These are phyloP conservation scores for Asbolus verrucosus DNA, from an alignment of 1,140 invertebrate species.

Conservation along the genomic window DNA sequence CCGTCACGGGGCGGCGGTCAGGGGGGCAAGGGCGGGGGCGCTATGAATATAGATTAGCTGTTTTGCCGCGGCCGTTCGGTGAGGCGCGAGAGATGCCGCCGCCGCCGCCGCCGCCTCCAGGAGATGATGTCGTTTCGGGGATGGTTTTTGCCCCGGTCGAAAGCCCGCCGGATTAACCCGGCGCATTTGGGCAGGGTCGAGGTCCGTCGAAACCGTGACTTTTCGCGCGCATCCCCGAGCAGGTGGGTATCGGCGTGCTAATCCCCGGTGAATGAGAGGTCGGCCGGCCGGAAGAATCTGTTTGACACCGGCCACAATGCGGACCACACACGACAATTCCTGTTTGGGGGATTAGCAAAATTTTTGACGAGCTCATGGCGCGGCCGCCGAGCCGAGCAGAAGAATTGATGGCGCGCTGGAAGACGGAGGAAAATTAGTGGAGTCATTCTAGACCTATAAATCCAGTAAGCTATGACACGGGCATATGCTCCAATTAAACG, in stretches of 20 bases:
- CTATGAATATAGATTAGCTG: constrained; percentile 64
- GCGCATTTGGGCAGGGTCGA: no score
- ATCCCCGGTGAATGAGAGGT: constrained; percentile 21
- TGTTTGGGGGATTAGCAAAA: no score
- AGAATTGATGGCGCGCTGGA: constrained; percentile 55
- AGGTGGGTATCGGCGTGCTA: constrained; percentile 26
- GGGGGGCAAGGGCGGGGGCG: constrained; percentile 35
- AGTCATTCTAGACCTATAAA: constrained; percentile 56
- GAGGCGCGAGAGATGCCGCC: constrained; percentile 16
- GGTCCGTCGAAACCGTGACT: no score
- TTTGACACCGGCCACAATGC: constrained; percentile 25
- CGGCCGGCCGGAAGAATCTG: constrained; percentile 28
- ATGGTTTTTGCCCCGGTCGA: constrained; percentile 6
- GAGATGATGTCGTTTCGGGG: not conserved
- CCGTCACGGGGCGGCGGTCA: constrained; percentile 39
- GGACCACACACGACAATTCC: constrained; percentile 31
- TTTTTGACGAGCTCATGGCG: no score
- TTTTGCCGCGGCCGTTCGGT: constrained; percentile 56
- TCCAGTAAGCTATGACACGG: constrained; percentile 53
- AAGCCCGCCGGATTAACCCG: no score
- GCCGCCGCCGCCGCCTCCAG: constrained; percentile 32
- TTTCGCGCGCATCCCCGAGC: no score
- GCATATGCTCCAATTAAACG: constrained; percentile 57
- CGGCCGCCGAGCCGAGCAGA: no score
- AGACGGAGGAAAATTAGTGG: constrained; percentile 53